Evolutionary conservation across 1,140 invertebrate species (phyloP), one percentile per base, ranked within the genome.

Genomic region (Choristoneura fumiferana): DNA sequence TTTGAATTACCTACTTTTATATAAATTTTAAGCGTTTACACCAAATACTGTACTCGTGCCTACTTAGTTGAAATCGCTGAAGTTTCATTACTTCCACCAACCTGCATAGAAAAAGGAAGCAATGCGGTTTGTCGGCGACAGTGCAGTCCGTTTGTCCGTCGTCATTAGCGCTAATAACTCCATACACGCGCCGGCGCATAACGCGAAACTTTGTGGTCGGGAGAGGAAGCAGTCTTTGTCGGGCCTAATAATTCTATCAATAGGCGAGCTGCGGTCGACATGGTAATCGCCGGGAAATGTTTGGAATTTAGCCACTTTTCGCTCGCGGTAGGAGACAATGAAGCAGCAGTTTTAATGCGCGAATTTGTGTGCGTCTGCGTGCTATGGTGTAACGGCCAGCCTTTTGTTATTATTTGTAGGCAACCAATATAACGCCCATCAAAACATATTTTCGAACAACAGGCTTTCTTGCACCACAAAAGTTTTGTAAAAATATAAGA

Each of bases 121-220:
- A 57, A 61, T 82, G 79, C 63, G 81, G 78, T 81, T 62, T 67
- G 56, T 54, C 53, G 34, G 60, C 64, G 62, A 62, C 55, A 76
- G 78, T 76, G 71, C 78, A 70, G 73, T 75, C 73, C 73, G 71
- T 73, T 38, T 54, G 58, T 60, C 68, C 53, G 71, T 76, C 55
- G 29, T 40, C 80, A 84, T 86, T 84, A 86, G 71, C 69, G 67
- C 71, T 84, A 86, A 86, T 84, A 83, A 82, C 81, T 77, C 78
- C 69, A 78, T 78, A 76, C 70, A 53, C 54, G 59, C 40, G 57
- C 61, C 17, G 67, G 61, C 49, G 60, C 54, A 71, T 64, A 72
- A 64, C 61, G 61, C 49, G 52, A n/a, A n/a, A n/a, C 64, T 70
- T 73, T 83, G 79, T 67, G 84, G 80, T 84, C 69, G 69, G 18